Base-by-base conservation (phyloP, 2,888 invertebrate species). In the Peribatodes rhomboidaria region DNA sequence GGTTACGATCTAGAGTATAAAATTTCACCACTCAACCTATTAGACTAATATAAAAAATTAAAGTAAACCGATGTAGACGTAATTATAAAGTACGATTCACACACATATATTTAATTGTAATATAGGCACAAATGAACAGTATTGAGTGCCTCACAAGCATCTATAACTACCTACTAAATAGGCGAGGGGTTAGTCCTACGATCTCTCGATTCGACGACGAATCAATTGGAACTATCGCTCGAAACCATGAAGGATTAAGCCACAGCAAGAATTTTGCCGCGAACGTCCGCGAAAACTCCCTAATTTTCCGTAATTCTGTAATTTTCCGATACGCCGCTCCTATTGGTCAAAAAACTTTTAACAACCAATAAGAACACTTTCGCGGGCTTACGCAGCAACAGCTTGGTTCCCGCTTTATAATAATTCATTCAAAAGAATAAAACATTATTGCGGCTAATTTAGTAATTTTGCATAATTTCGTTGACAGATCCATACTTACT, bases 141-240 rank as follows among this genome's bases (percentile, higher is more conserved):
- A 82, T 81, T 77, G 77, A 82, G 88, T 86, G 87, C 86, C 85
- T 74, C 59, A 61, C 69, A 82, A 82, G 81, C 85, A 80, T 85
- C 82, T 74, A 78, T 55, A 78, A 81, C 86, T 89, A 89, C 80
- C 82, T 87, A 84, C 59, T 76, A 68, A 80, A 83, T 86, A 87
- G 88, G 91, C 90, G 92, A 91, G 91, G 90, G 89, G 73, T 91
- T 73, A 83, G 83, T 92, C 91, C 91, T 91, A 91, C 91, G 80
- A 72, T 74, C 76, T 76, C 73, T 71, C 65, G 65, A 73, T 65
- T 69, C 61, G 58, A 41, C 16, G 31, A 13, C 44, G 64, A 67
- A 66, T 58, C 68, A 42, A 54, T 61, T 52, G 65, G 46, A 66
- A 57, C 61, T 47, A 61, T 67, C 59, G 62, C 57, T 56, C 67